These are phyloP conservation scores for Cyprinus carpio DNA, from an alignment of 2,113 vertebrate genomes.

Conservation along the genomic window DNA sequence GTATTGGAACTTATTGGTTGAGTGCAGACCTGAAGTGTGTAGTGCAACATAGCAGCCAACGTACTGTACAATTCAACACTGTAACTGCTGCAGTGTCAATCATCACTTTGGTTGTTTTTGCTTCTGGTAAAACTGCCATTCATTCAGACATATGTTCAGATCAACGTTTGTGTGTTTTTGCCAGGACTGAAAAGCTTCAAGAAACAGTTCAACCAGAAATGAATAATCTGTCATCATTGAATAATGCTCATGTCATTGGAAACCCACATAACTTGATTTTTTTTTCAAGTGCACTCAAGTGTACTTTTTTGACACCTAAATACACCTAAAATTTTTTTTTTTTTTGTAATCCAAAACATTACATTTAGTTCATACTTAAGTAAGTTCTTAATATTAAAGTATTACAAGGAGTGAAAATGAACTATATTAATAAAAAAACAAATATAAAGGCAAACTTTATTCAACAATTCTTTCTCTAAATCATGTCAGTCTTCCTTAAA, in stretches of 20 bases:
- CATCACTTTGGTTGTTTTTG: slow-evolving; percentile 29
- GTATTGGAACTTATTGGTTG: not conserved
- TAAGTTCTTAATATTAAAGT: no score
- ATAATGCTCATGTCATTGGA: not conserved
- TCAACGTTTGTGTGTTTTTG: not conserved
- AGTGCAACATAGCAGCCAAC: not conserved
- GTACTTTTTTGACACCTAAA: no score
- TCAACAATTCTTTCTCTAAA: no score
- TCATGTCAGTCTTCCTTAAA: no score
- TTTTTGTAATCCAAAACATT: no score
- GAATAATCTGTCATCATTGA: not conserved
- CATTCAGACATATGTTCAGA: not conserved
- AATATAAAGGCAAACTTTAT: no score
- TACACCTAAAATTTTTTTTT: no score
- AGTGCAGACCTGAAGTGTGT: not conserved
- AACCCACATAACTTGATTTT: not conserved
- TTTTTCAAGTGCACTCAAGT: no score
- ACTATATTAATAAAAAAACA: no score
- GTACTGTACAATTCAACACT: slow-evolving; percentile 28
- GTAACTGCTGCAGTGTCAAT: slow-evolving; percentile 29
- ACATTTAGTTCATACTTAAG: no score
- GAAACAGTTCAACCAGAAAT: not conserved
- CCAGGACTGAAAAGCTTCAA: not conserved
- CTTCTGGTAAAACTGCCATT: slow-evolving; percentile 3
- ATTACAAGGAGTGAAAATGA: no score